These are phyloP conservation scores for Calosoma granatense DNA, from an alignment of 1,140 invertebrate species.

Conservation along the genomic window DNA sequence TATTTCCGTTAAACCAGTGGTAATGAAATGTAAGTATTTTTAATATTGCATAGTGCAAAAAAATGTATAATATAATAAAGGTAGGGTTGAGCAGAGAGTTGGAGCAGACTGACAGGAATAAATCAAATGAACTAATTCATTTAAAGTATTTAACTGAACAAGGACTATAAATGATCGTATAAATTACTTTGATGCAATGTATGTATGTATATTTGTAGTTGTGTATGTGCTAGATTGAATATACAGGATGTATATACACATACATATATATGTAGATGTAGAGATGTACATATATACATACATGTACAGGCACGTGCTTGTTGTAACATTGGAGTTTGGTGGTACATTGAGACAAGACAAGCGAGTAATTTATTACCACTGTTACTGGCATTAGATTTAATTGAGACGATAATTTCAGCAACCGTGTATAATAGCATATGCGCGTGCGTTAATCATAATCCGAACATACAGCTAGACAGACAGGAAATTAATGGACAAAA, in stretches of 20 bases:
- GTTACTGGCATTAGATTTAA: neutral
- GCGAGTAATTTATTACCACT: neutral
- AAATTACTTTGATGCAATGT: neutral
- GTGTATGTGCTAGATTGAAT: neutral
- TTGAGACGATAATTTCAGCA: neutral
- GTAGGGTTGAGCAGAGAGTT: too few relatives aligned
- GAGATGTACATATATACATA: neutral
- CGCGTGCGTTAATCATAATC: neutral
- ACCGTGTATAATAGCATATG: too few relatives aligned
- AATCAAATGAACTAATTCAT: constrained; percentile 7
- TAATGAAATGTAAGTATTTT: too few relatives aligned
- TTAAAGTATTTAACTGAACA: constrained; percentile 6
- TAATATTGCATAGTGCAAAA: too few relatives aligned
- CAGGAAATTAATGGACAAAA: too few relatives aligned
- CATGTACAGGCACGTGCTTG: too few relatives aligned
- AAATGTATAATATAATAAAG: too few relatives aligned
- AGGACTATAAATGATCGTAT: constrained; percentile 3
- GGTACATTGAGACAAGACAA: neutral
- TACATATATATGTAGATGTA: neutral
- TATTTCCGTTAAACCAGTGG: too few relatives aligned
- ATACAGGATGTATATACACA: neutral
- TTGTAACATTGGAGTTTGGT: too few relatives aligned
- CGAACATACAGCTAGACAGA: too few relatives aligned
- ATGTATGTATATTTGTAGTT: neutral
- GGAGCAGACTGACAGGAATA: neutral